Evolutionary conservation across 2,888 invertebrate species (phyloP), one percentile per base, ranked within the genome.

Genomic region (Ypsolopha scabrella): DNA sequence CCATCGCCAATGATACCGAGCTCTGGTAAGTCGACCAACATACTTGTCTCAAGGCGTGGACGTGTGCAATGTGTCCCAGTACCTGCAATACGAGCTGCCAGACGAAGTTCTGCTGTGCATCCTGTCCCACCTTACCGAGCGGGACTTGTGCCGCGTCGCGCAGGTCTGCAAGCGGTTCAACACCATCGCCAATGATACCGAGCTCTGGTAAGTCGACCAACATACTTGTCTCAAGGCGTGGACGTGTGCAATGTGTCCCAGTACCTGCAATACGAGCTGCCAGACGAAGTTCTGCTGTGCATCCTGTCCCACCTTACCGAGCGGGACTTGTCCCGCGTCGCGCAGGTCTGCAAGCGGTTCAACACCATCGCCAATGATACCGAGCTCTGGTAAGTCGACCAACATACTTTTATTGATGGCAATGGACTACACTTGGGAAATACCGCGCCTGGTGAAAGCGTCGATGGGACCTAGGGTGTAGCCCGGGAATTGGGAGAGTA

Each of bases 151-250:
- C 79, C 91, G 96, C 59, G 93, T 97, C 61, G 93, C 97, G 56
- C 93, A 96, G 80, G 98, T 98, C 58, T 98, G 98, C 89, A 96
- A 96, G 85, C 91, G 98, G 64, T 99, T 99, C 87, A 95, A 95
- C 76, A 91, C 92, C 47, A 94, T 97, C 62, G 93, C 95, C 58
- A 96, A 95, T 74, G 96, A 97, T 74, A 93, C 92, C 38, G 95
- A 96, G 77, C 81, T 97, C 60, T 97, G 97, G 97, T 94, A n/a
- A n/a, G n/a, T n/a, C n/a, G n/a, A n/a, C n/a, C n/a, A n/a, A n/a
- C n/a, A n/a, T n/a, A n/a, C n/a, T 67, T 87, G 62, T 82, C 87
- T 45, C 87, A 87, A 65, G 87, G 87, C 47, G 87, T 87, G 61
- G 87, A 87, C 55, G 82, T 85, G 55, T 87, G 86, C 75, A 87